phyloP scores from a whole-genome alignment of 1,140 invertebrate species.

The Anoplolepis gracilipes region DNA sequence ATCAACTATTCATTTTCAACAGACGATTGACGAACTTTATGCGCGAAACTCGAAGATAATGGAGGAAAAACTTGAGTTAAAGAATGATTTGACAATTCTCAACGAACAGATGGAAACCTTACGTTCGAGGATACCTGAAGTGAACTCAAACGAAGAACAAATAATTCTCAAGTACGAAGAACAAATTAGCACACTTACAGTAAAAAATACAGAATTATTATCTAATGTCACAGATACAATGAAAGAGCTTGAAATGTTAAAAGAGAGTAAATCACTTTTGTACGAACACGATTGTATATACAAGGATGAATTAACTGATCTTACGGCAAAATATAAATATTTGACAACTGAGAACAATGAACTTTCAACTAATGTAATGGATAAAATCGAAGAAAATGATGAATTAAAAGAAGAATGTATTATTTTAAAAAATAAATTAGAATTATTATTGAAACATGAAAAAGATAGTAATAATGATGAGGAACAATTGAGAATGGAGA shows the following conservation, averaged over 20 bases:
- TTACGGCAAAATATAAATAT: conserved; percentile 51
- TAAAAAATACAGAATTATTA: conserved; percentile 78
- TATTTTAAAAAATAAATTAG: conserved; percentile 39
- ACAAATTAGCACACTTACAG: conserved; percentile 72
- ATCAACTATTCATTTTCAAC: conserved; percentile 61
- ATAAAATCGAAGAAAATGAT: conserved; percentile 61
- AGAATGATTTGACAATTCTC: conserved; percentile 61
- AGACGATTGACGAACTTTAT: conserved; percentile 69
- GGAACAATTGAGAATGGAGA: conserved; percentile 50
- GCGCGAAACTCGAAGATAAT: conserved; percentile 59
- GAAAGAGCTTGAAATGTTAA: conserved; percentile 58
- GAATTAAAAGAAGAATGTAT: conserved; percentile 37
- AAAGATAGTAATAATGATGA: conserved; percentile 8
- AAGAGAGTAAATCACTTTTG: conserved; percentile 70
- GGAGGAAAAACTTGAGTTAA: conserved; percentile 69
- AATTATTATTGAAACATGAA: conserved; percentile 18
- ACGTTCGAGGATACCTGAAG: conserved; percentile 13
- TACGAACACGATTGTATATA: conserved; percentile 62
- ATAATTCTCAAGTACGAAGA: conserved; percentile 63
- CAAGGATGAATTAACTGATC: conserved; percentile 36
- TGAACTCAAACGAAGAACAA: conserved; percentile 51
- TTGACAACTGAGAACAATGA: conserved; percentile 44
- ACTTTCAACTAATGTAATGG: conserved; percentile 61
- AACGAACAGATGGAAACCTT: conserved; percentile 65
- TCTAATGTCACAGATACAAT: conserved; percentile 68